These are phyloP conservation scores for Trogon surrucura DNA, from an alignment of 2,113 vertebrate species.

Conservation along the genomic window DNA sequence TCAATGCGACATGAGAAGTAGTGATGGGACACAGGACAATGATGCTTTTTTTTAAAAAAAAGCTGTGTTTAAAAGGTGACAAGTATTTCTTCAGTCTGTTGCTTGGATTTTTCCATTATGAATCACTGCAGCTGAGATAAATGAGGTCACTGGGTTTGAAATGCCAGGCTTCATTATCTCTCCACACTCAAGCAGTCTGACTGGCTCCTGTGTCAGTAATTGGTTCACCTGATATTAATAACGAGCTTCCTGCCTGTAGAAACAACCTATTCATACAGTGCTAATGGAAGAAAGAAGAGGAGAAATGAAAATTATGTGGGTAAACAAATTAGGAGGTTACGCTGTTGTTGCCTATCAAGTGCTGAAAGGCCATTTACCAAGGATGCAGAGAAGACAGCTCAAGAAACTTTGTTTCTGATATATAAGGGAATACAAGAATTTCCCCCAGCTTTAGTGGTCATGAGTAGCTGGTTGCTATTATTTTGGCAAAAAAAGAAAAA, in stretches of 20 bases:
- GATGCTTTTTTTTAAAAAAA: background rate
- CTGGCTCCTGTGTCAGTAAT: conserved; percentile 24
- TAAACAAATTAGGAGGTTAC: background rate
- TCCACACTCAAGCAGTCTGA: background rate
- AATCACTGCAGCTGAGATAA: conserved; percentile 16
- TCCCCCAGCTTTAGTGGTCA: background rate
- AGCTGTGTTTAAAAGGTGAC: background rate
- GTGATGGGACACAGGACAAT: background rate
- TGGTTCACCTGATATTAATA: conserved; percentile 34
- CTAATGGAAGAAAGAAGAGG: background rate
- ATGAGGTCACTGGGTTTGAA: conserved; percentile 42
- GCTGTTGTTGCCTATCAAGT: background rate
- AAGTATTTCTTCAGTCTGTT: background rate
- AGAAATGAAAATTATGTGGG: background rate
- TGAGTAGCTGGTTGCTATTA: background rate
- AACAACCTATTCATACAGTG: background rate
- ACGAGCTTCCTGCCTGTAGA: background rate
- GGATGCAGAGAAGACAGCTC: background rate
- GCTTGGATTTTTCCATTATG: background rate
- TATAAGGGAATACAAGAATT: background rate
- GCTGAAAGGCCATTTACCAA: background rate
- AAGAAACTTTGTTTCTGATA: background rate
- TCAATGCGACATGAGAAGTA: background rate
- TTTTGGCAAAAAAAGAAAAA: background rate
- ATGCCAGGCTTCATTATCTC: conserved; percentile 28